A percentile compares a stretch with the other conserved stretches of the same genome.
Evolutionary conservation across 2,888 invertebrate species (phyloP).

Genomic region (Tineola bisselliella): DNA sequence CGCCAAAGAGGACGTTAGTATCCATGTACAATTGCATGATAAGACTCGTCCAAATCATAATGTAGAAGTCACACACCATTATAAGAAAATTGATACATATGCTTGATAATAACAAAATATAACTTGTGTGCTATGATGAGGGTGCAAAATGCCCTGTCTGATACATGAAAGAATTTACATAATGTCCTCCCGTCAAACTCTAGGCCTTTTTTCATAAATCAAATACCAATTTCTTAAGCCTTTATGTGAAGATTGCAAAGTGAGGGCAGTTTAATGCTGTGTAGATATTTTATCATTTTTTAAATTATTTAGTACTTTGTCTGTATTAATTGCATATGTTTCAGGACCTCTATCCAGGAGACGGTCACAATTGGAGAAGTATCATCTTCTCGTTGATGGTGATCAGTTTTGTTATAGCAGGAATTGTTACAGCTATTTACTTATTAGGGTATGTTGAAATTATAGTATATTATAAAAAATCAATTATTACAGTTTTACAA

Average conservation of each 20-base stretch:
- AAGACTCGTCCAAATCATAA: neutral
- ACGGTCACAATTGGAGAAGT: constrained; percentile 90
- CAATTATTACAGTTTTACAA: neutral
- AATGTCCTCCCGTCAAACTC: constrained; percentile 22
- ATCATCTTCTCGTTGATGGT: constrained; percentile 87
- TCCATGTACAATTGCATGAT: constrained; percentile 75
- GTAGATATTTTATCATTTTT: neutral
- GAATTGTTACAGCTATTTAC: constrained; percentile 89
- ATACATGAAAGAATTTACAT: constrained; percentile 17
- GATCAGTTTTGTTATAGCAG: constrained; percentile 86
- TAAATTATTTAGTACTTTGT: neutral
- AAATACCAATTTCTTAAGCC: constrained; percentile 24
- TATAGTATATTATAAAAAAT: neutral
- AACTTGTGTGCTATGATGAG: constrained; percentile 1
- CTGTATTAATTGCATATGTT: constrained; percentile 20
- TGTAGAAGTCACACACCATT: neutral
- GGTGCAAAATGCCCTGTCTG: constrained; percentile 10
- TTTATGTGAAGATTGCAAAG: neutral
- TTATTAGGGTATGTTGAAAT: constrained; percentile 74
- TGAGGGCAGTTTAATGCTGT: neutral
- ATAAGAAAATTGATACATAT: neutral
- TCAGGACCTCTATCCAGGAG: constrained; percentile 82
- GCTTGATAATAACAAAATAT: neutral
- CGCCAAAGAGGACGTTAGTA: constrained; percentile 74
- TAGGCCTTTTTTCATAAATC: constrained; percentile 27